Evolutionary conservation across 2,113 vertebrate species (phyloP), one percentile per base, ranked within the genome.

Genomic region (Triplophysa siluroides): DNA sequence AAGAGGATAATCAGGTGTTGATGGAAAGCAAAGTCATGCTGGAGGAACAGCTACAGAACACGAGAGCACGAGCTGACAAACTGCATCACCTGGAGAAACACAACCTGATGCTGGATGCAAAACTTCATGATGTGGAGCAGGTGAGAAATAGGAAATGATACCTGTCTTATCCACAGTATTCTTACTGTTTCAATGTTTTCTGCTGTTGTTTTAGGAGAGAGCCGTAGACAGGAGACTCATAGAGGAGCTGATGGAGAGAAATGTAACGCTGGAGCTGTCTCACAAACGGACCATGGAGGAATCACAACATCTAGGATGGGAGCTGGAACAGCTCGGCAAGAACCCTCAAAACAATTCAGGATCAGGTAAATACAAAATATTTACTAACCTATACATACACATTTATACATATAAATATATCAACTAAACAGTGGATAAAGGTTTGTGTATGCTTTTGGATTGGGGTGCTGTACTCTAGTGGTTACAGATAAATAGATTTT

Each of bases 211-310:
- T 61, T 80, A 99, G 98, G 97, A 98, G 84, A 93, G 93, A 71
- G 97, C 98, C 88, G 90, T 96, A 91, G 97, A 98, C 85, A 95
- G 97, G 81, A 99, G 96, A 85, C 96, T 94, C 29, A 95, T 99
- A 87, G 96, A 99, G 84, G 98, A 99, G 86, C 91, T 99, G 79
- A 85, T 99, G 93, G 98, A 99, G 91, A 97, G 97, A 93, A 99
- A 99, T 83, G 94, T 99, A 85, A 93, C 94, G 63, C 90, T 99
- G 19, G 98, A 98, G 91, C 95, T 99, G 95, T 96, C 98, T 78
- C 97, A 99, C 91, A 98, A 98, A 76, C 96, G 97, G 87, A 99
- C 97, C 85, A 98, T 99, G 97, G 97, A 98, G 77, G 98, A 99
- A 86, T 98, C 97, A 1, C 88, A 98, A 84, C 98, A 98, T 87